Conservation (phyloP, 2,888 invertebrate genomes). For the Timandra comae region DNA sequence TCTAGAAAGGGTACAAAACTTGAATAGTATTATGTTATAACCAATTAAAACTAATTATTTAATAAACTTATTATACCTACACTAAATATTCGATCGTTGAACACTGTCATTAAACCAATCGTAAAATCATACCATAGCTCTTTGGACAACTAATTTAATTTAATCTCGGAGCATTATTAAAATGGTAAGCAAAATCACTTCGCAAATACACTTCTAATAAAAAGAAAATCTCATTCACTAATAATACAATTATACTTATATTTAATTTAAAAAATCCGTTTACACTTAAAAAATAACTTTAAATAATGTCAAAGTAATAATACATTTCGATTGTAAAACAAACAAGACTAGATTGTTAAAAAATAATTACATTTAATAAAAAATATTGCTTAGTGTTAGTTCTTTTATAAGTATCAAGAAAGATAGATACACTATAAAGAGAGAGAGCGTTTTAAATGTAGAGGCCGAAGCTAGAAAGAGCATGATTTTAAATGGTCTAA, state of each 20-base stretch:
- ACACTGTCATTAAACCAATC: constrained; percentile 8
- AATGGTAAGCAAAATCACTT: constrained; percentile 1
- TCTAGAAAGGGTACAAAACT: no score
- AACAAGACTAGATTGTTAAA: constrained; percentile 71
- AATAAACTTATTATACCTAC: no score
- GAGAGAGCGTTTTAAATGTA: constrained; percentile 8
- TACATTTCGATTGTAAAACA: constrained; percentile 54
- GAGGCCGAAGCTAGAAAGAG: no score
- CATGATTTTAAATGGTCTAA: no score
- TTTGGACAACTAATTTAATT: constrained; percentile 8
- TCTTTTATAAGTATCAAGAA: no score
- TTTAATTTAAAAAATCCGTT: constrained; percentile 25
- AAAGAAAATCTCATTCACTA: constrained; percentile 22
- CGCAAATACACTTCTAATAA: background rate
- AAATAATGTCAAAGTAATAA: constrained; percentile 38
- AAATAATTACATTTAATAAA: constrained; percentile 35
- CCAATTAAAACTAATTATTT: no score
- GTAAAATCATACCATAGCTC: no score
- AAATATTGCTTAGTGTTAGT: constrained; percentile 34
- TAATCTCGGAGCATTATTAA: constrained; percentile 2
- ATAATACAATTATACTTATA: constrained; percentile 19
- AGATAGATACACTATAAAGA: no score
- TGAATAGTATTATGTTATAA: no score
- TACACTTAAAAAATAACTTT: constrained; percentile 19
- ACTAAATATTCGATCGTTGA: constrained; percentile 1